Percentiles rank a stretch among this genome's conserved stretches.
Evolutionary conservation across 2,113 vertebrate genomes (phyloP).

Genomic region (Nematolebias whitei): DNA sequence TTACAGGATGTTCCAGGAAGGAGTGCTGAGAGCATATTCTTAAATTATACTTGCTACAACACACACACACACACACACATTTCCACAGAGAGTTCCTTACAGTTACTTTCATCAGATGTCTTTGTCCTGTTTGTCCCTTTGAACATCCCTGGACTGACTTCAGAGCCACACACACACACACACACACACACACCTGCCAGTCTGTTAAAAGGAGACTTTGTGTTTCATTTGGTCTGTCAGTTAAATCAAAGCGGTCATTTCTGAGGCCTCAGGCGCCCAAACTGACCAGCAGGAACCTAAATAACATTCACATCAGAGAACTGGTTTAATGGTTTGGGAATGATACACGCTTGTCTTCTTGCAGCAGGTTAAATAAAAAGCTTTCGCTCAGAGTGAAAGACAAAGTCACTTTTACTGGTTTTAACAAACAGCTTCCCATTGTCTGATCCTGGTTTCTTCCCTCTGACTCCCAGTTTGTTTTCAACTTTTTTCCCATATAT

Average conservation of each 20-base stretch:
- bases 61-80: too few relatives aligned
- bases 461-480: too few relatives aligned
- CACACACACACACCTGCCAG: too few relatives aligned
- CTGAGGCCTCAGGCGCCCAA: conserved; percentile 3
- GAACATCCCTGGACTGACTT: conserved; percentile 29
- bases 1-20: conserved; percentile 76
- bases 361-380: neutral
- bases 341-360: neutral
- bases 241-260: conserved; percentile 7
- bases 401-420: too few relatives aligned
- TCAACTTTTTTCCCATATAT: too few relatives aligned
- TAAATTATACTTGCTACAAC: conserved; percentile 36
- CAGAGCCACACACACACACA: conserved; percentile 39
- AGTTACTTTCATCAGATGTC: conserved; percentile 50
- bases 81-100: conserved; percentile 15
- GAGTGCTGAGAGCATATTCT: conserved; percentile 33
- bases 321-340: neutral
- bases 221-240: conserved; percentile 16
- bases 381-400: too few relatives aligned
- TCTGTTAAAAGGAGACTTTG: conserved; percentile 21
- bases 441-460: too few relatives aligned
- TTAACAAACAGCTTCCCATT: too few relatives aligned
- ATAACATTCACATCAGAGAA: neutral
- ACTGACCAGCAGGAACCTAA: neutral
- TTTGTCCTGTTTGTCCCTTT: conserved; percentile 29